Evolutionary conservation across 2,797 vertebrate species (phyloP).

Genomic region (Salarias fasciatus): DNA sequence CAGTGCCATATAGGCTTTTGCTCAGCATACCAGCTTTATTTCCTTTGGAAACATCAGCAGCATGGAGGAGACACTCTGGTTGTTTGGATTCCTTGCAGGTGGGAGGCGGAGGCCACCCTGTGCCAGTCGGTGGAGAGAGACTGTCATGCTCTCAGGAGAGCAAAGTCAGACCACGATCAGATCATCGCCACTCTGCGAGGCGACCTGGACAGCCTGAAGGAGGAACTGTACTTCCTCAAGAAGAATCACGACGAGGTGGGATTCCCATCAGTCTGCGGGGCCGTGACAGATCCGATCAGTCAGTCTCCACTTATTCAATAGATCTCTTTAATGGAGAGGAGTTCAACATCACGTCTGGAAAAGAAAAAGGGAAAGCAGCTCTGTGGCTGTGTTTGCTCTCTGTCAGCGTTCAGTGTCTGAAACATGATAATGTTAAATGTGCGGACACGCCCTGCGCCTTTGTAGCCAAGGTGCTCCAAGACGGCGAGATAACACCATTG

Average conservation of each 20-base stretch:
- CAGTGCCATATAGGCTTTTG: too few species aligned
- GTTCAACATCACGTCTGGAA: background rate
- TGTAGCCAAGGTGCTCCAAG: slow-evolving; percentile 23
- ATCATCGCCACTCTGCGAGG: slow-evolving; percentile 79
- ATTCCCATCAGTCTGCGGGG: slow-evolving; percentile 5
- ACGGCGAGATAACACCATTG: slow-evolving; percentile 35
- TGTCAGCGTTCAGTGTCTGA: slow-evolving; percentile 37
- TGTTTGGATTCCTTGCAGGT: slow-evolving; percentile 62
- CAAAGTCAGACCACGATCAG: slow-evolving; percentile 84
- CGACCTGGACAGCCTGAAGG: slow-evolving; percentile 85
- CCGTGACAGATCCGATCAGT: slow-evolving; percentile 15
- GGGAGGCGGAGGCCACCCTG: slow-evolving; percentile 81
- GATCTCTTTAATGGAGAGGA: background rate
- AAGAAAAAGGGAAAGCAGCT: background rate
- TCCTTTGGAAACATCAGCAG: too few species aligned
- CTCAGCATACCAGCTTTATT: too few species aligned
- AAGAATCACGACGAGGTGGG: slow-evolving; percentile 86
- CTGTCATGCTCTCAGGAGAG: slow-evolving; percentile 81
- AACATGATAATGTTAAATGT: slow-evolving; percentile 50
- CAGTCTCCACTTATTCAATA: slow-evolving; percentile 18
- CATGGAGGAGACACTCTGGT: background rate
- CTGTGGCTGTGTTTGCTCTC: slow-evolving; percentile 17
- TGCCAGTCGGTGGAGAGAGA: slow-evolving; percentile 86
- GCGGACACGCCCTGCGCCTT: slow-evolving; percentile 49
- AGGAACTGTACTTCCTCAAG: slow-evolving; percentile 85